Base-by-base conservation (phyloP, 53 echinoderm and acorn worm species). In the Paracentrotus lividus region DNA sequence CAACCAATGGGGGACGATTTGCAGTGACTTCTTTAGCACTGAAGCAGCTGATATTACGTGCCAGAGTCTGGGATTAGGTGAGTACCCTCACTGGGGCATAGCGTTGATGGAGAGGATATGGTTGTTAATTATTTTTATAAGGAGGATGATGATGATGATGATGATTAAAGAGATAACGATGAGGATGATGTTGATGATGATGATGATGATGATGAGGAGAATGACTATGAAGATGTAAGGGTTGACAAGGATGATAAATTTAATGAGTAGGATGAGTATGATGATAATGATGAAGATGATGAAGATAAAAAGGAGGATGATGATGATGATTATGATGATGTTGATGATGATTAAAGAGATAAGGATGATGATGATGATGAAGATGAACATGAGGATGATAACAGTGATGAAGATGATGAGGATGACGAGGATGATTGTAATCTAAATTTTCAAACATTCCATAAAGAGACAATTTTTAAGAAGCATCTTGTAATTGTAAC, bases 1-100 rank as follows among this genome's bases (percentile, higher is more conserved):
- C 1, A 85, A 91, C 31, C 95, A 96, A 47, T 99, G 97, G 99
- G 99, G 99, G 34, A 95, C 99, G 12, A 94, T 99, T 36, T 99
- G 97, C 69, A 84, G 91, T 68, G 97, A 99, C 76, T 88, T 76
- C 86, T 99, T 96, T 89, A 54, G 93, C 8, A 67, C 52, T 53
- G 43, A 64, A 69, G 93, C 96, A n/a, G 96, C 97, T 3, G 60
- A 87, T 77, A 93, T 99, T 72, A 95, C 96, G 5, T 99, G 99
- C 86, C 66, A 32, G 26, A 95, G 96, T 51, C 94, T 99, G 52
- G 95, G 95, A 55, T 92, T 97, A 47, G 97, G 99, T 99, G 93
- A 95, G 96, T 92, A 56, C 4, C 16, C 26, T 76, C 29, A 75
- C 15, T 40, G 21, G 18, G 69, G 16, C 14, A 31, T 36, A 15